Percentiles rank a stretch among this genome's conserved stretches.
phyloP scores from a whole-genome alignment of 1,140 invertebrate species.

The Sinella curviseta region DNA sequence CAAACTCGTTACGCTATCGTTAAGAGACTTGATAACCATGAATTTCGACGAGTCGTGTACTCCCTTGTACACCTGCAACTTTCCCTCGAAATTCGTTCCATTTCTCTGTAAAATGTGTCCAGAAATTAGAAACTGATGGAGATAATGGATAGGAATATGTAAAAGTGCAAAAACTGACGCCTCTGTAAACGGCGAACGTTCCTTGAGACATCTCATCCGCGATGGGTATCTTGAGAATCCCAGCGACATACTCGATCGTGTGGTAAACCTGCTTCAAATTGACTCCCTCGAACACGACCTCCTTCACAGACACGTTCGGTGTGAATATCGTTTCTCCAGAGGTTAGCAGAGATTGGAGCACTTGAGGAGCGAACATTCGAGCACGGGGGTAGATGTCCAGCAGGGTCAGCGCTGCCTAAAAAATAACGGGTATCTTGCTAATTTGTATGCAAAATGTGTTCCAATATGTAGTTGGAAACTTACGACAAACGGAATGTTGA shows the following conservation, averaged over 20 bases:
- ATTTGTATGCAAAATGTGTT: not conserved
- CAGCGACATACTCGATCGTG: not conserved
- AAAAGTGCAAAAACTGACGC: not conserved
- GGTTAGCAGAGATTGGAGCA: not conserved
- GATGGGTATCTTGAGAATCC: not conserved
- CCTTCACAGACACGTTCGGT: not conserved
- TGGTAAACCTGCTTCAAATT: not conserved
- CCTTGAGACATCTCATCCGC: not conserved
- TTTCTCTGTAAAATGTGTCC: conserved; percentile 21
- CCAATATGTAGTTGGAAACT: not conserved
- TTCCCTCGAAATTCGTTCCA: not conserved
- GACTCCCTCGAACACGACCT: not conserved
- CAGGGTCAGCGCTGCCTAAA: not conserved
- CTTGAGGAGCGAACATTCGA: not conserved
- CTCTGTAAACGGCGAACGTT: not conserved
- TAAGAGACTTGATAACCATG: not conserved
- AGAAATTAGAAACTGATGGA: not conserved
- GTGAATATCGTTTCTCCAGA: not conserved
- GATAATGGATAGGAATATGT: not conserved
- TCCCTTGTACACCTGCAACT: not conserved
- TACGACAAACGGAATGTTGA: conserved; percentile 13
- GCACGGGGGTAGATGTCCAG: not conserved
- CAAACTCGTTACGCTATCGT: not conserved
- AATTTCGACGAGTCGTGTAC: not conserved
- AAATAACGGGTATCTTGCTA: not conserved